Base-by-base conservation (phyloP, 2,888 invertebrate genomes). In the Eumerus sabulonum region DNA sequence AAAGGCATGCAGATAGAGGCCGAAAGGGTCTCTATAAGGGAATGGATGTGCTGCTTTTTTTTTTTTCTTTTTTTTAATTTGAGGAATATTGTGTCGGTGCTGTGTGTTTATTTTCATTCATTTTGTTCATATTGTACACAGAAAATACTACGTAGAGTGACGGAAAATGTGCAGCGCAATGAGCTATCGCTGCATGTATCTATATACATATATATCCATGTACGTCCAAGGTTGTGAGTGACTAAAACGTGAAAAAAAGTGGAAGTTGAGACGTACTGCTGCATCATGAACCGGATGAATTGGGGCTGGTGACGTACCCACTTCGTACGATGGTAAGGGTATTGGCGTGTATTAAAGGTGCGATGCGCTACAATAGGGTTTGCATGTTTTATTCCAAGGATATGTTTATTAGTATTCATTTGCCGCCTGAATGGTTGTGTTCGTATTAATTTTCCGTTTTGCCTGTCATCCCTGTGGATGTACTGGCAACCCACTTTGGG, bases 381-480 rank as follows among this genome's bases (percentile, higher is more conserved):
- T 60, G 17, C 56, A 70, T 73, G 79, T 73, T 74, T 74, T 79
- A 53, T 79, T 74, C 64, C 74, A 70, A 79, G 79, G 68, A 79
- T 70, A 79, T 79, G 79, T 74, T 74, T 79, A 79, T 64, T 74
- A 74, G 79, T 64, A 79, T 79, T 74, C 73, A 79, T 79, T 74
- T 79, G 74, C 68, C 63, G 59, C 63, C 60, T 74, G 73, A 77
- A 77, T 77, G 67, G 67, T 51, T 44, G 68, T 53, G 68, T 70
- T 79, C 60, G 79, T 74, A 74, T 79, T 79, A 79, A 79, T 79
- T 79, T 79, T 79, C 79, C 79, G 74, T 64, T 74, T 54, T 40
- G 50, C 47, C 64, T 7, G 7, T 27, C 27, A 7, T 72, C 66
- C 45, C 51, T 50, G 45, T 62, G 60, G 71, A 60, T 50, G 66